A percentile compares a stretch with the other conserved stretches of the same genome.
These are phyloP conservation scores for Amblyornis subalaris DNA, from an alignment of 2,113 vertebrate genomes.

Conservation along the genomic window DNA sequence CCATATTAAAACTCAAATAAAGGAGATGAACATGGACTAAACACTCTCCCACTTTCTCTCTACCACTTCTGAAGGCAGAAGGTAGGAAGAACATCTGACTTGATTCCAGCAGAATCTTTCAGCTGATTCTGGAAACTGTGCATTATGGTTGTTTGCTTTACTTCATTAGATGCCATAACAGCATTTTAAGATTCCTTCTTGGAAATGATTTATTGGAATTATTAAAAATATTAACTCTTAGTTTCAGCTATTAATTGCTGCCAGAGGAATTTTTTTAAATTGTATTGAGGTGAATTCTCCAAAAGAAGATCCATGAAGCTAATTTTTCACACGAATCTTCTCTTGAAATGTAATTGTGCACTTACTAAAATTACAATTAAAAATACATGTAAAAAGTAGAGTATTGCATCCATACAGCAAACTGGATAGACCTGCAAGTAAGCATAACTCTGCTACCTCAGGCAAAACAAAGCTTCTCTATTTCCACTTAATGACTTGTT, in stretches of 20 bases:
- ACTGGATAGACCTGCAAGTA: not conserved
- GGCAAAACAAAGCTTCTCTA: not conserved
- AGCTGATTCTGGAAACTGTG: not conserved
- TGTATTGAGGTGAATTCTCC: not conserved
- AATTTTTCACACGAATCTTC: not conserved
- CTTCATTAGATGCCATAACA: not conserved
- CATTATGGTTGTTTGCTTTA: not conserved
- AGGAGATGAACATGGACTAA: not conserved
- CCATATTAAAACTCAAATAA: not conserved
- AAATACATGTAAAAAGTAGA: not conserved
- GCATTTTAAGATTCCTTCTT: not conserved
- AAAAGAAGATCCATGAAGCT: not conserved
- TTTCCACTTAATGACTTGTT: not conserved
- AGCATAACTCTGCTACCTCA: not conserved
- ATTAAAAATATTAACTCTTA: not conserved
- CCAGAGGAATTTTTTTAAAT: not conserved
- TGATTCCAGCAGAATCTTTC: not conserved
- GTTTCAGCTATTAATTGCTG: not conserved
- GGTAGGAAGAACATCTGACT: not conserved
- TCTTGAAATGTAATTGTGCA: not conserved
- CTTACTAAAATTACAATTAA: not conserved
- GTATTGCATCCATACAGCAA: not conserved
- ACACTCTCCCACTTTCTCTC: not conserved
- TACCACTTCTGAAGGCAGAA: not conserved
- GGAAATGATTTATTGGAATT: not conserved